Evolutionary conservation across 2,113 vertebrate species (phyloP).

Genomic region (Hippotragus niger): DNA sequence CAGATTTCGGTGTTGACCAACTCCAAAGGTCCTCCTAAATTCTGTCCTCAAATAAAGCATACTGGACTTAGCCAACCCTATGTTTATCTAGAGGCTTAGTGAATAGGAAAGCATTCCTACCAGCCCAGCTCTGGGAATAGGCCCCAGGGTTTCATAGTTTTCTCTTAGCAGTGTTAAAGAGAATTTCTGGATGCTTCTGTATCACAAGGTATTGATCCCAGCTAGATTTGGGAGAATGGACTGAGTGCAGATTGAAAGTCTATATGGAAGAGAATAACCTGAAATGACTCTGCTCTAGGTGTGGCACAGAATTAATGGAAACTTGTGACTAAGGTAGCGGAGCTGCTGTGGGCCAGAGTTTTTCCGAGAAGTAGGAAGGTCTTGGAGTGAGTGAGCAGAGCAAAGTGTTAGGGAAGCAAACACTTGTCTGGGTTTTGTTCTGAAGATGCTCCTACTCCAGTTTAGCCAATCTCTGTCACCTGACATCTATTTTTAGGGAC

Average conservation of each 20-base stretch:
- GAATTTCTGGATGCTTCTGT: neutral
- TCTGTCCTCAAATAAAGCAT: neutral
- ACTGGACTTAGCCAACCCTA: neutral
- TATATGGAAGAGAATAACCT: neutral
- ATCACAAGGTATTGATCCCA: neutral
- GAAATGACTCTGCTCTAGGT: neutral
- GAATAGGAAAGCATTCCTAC: neutral
- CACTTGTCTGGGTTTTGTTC: neutral
- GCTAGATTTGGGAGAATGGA: neutral
- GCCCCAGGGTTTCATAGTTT: neutral
- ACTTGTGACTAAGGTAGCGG: neutral
- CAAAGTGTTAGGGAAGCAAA: constrained; percentile 3
- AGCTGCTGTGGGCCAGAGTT: neutral
- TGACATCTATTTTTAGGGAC: constrained; percentile 51
- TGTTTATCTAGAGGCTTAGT: neutral
- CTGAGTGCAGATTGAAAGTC: neutral
- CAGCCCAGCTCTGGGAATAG: neutral
- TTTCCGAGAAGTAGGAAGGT: neutral
- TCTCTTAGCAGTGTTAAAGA: neutral
- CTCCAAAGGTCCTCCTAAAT: neutral
- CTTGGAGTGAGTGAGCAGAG: neutral
- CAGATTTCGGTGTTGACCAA: neutral
- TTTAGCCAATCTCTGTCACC: constrained; percentile 19
- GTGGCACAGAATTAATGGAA: neutral
- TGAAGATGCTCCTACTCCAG: neutral